phyloP scores from a whole-genome alignment of 2,888 invertebrate species.

The Osedax frankpressi region DNA sequence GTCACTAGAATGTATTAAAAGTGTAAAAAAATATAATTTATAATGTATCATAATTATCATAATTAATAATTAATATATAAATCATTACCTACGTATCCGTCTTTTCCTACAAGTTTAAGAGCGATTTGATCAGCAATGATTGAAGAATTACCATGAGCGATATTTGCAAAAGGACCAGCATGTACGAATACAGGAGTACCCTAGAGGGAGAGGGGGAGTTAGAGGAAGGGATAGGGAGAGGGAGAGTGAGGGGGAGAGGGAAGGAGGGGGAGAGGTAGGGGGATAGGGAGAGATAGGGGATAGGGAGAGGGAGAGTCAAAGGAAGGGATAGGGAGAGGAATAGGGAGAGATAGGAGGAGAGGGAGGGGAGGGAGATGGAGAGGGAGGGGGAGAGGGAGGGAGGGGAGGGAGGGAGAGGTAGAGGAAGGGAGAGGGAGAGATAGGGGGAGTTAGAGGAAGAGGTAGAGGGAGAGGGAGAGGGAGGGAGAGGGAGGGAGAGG shows the following conservation, averaged over 20 bases:
- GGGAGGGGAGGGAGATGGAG: background rate
- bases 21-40: background rate
- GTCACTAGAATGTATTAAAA: slow-evolving; percentile 57
- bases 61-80: background rate
- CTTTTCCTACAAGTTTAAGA: slow-evolving; percentile 74
- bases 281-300: background rate
- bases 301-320: rapidly evolving
- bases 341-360: rapidly evolving
- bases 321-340: rapidly evolving
- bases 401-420: background rate
- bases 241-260: background rate
- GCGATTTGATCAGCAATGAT: slow-evolving; percentile 80
- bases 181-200: slow-evolving; percentile 80
- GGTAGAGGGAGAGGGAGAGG: background rate
- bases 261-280: background rate
- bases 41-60: too few relatives aligned
- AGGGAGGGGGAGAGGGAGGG: background rate
- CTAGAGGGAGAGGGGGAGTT: slow-evolving; percentile 28
- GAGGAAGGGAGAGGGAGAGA: background rate
- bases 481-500: background rate
- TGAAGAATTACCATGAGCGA: slow-evolving; percentile 94
- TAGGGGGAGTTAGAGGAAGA: background rate
- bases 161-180: slow-evolving; percentile 96
- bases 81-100: slow-evolving; percentile 63
- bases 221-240: background rate